phyloP scores from a whole-genome alignment of 2,113 vertebrate species.

The Mugil cephalus region DNA sequence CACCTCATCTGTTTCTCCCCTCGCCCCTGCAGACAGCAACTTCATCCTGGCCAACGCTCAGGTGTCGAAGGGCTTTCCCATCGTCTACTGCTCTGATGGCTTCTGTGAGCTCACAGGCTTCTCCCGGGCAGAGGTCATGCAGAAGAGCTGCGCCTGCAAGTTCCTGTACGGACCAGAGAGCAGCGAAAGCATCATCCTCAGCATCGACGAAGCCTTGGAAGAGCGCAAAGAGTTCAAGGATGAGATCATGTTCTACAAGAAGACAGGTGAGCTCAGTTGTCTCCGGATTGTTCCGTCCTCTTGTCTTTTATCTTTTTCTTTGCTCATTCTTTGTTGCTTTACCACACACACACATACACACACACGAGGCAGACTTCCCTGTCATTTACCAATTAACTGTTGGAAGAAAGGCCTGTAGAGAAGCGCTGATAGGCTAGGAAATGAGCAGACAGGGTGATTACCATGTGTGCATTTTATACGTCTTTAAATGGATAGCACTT shows the following conservation, averaged over 20 bases:
- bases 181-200: conserved; percentile 92
- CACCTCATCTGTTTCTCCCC: background rate
- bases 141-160: conserved; percentile 97
- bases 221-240: conserved; percentile 97
- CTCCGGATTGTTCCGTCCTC: background rate
- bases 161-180: conserved; percentile 96
- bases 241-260: conserved; percentile 98
- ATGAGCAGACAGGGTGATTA: conserved; percentile 16
- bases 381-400: conserved; percentile 16
- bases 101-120: conserved; percentile 98
- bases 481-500: conserved; percentile 44
- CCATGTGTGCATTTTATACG: conserved; percentile 20
- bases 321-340: background rate
- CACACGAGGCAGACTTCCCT: background rate
- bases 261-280: conserved; percentile 72
- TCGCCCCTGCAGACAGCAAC: conserved; percentile 91
- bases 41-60: conserved; percentile 99
- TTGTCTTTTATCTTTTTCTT: background rate
- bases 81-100: conserved; percentile 99
- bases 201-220: conserved; percentile 93
- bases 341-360: background rate
- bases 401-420: conserved; percentile 10
- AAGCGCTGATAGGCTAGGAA: conserved; percentile 31
- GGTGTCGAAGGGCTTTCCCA: conserved; percentile 96
- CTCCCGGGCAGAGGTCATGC: conserved; percentile 97